A percentile compares a stretch with the other conserved stretches of the same genome.
These are phyloP conservation scores for Caiman crocodilus DNA, from an alignment of 2,797 vertebrate genomes.

Conservation along the genomic window DNA sequence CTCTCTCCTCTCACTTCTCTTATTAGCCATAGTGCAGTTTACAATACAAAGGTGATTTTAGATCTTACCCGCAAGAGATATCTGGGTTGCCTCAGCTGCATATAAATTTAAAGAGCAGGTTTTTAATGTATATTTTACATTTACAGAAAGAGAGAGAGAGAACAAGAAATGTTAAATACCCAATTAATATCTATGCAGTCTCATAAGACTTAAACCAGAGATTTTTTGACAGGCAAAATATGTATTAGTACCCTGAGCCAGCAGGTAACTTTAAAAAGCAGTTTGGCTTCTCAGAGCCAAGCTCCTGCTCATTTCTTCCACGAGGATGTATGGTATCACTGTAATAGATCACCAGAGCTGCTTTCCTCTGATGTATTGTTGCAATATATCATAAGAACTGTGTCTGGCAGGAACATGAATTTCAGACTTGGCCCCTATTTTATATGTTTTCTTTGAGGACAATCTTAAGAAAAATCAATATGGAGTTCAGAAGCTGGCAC, in stretches of 20 bases:
- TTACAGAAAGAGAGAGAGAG: background rate
- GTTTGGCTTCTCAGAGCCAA: slow-evolving; percentile 49
- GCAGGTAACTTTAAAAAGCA: slow-evolving; percentile 58
- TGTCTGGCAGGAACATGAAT: slow-evolving; percentile 73
- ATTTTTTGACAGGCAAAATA: slow-evolving; percentile 15
- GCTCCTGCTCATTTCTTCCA: slow-evolving; percentile 45
- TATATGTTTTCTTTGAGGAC: slow-evolving; percentile 75
- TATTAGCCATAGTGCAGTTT: background rate
- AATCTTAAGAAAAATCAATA: slow-evolving; percentile 74
- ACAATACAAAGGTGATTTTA: background rate
- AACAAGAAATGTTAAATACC: background rate
- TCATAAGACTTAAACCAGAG: background rate
- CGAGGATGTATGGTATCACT: slow-evolving; percentile 27
- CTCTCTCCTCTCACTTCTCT: background rate
- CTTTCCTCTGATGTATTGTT: slow-evolving; percentile 77
- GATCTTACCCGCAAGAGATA: background rate
- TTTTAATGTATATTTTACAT: rapidly evolving
- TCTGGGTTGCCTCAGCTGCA: too few relatives aligned
- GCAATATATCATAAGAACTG: slow-evolving; percentile 72
- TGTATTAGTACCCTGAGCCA: slow-evolving; percentile 3
- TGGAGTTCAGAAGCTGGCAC: slow-evolving; percentile 52
- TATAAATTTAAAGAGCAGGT: background rate
- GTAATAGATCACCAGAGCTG: slow-evolving; percentile 65
- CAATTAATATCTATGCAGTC: background rate
- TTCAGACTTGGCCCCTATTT: slow-evolving; percentile 62